Evolutionary conservation across 2,113 vertebrate species (phyloP), one percentile per base, ranked within the genome.

Genomic region (Xyrauchen texanus): DNA sequence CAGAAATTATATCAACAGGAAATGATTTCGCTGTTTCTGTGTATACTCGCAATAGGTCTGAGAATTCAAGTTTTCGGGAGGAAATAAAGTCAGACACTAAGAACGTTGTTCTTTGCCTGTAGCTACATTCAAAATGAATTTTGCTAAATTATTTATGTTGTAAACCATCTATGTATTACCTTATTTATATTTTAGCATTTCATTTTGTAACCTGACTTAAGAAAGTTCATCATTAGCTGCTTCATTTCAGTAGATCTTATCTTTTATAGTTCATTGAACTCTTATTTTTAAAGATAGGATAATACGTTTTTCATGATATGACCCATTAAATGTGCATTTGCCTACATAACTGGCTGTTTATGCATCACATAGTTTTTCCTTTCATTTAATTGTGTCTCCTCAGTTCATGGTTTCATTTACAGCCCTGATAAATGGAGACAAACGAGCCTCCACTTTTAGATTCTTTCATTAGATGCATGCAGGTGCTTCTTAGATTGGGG

Each of bases 311-410:
- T 57, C 55, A 57, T 57, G 4, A 57, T n/a, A 10, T 1, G 6
- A 10, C 9, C 2, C 4, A 12, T 5, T n/a, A 2, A 57, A 57
- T n/a, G n/a, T 13, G n/a, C n/a, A 57, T 57, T 57, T 57, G 12
- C 12, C 13, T 57, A 57, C 55, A 57, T 57, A 15, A 57, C n/a
- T 13, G 2, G 55, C 3, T 34, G 1, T 34, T 34, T 57, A 57
- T 57, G 55, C 0, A 4, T 57, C 55, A 57, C 12, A 53, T 0
- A 80, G 77, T 79, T 84, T 77, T 85, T 16, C 46, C 46, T 68
- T 51, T 8, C 4, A 68, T 74, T 4, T 69, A 7, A 69, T 57
- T 77, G 67, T 8, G 7, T 6, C 52, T 16, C 7, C 11, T 15
- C 45, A 15, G 65, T 21, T 62, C 58, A 64, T 16, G 16, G 58